Evolutionary conservation across 37 sponge, comb jelly and placozoan genomes (phyloP).

Genomic region (Petrosia ficiformis): DNA sequence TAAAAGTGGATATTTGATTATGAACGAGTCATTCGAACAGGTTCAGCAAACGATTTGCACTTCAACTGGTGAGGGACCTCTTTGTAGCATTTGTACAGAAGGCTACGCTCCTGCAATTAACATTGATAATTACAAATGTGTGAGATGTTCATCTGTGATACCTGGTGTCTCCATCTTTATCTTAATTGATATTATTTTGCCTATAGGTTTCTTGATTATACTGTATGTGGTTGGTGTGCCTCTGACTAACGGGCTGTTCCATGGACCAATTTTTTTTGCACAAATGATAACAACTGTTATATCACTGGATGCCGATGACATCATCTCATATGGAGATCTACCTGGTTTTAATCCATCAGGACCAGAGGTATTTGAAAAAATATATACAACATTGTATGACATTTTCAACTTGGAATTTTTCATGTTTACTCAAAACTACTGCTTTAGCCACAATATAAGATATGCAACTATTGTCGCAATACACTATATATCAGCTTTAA

Average conservation of each 20-base stretch:
- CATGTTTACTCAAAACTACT: neutral
- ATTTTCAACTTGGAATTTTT: neutral
- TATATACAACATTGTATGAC: neutral
- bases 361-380: neutral
- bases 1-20: neutral
- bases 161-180: neutral
- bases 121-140: neutral
- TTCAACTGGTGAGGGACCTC: neutral
- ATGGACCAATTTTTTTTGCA: conserved; percentile 3
- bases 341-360: neutral
- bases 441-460: neutral
- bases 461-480: neutral
- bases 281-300: conserved; percentile 9
- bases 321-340: neutral
- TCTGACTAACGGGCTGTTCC: neutral
- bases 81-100: neutral
- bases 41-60: neutral
- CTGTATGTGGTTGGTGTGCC: neutral
- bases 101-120: neutral
- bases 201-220: neutral
- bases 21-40: neutral
- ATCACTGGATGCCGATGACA: neutral
- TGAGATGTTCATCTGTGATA: neutral
- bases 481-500: neutral
- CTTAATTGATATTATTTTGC: neutral